These are phyloP conservation scores for Tanypteryx hageni DNA, from an alignment of 2,888 invertebrate genomes.

Conservation along the genomic window DNA sequence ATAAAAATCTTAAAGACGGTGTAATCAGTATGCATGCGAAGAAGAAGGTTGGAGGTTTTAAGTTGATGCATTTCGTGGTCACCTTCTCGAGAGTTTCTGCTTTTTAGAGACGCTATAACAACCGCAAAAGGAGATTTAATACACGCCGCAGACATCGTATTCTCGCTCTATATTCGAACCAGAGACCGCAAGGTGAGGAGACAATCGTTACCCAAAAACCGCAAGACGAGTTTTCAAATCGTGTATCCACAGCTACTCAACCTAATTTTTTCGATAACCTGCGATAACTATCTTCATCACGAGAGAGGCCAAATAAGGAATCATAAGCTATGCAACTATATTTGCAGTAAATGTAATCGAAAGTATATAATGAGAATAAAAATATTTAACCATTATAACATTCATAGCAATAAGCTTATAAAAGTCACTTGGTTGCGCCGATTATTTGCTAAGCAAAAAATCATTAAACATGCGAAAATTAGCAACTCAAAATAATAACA, in stretches of 20 bases:
- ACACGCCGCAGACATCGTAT: background rate
- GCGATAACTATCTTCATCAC: no score
- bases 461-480: no score
- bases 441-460: no score
- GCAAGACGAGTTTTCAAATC: background rate
- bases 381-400: background rate
- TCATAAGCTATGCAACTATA: background rate
- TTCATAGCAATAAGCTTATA: background rate
- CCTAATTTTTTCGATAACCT: no score
- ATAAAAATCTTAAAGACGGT: background rate
- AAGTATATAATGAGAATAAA: background rate
- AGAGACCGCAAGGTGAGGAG: background rate
- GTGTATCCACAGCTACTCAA: background rate
- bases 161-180: background rate
- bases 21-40: background rate
- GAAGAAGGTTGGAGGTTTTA: background rate
- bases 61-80: background rate
- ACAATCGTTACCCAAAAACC: background rate
- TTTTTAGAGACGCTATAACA: background rate
- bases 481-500: no score
- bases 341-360: background rate
- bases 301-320: no score
- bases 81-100: background rate
- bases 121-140: background rate
- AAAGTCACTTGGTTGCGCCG: no score